These are phyloP conservation scores for Macaca nemestrina DNA, from an alignment of 2,113 vertebrate species.

Conservation along the genomic window DNA sequence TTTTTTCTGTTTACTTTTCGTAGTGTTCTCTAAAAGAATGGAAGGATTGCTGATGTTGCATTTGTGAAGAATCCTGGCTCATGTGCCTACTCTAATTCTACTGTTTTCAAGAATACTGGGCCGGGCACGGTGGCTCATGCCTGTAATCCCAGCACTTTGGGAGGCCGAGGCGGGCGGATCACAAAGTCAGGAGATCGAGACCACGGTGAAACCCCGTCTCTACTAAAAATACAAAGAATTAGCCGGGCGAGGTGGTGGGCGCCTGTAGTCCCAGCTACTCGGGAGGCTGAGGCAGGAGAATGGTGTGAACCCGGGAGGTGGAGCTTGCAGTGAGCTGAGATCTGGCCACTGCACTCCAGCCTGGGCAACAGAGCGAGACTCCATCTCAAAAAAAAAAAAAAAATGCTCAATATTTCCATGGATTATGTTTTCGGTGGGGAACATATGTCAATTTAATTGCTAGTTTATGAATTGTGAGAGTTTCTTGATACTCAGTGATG, in stretches of 20 bases:
- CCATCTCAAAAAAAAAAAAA: too few relatives aligned
- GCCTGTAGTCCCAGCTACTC: too few relatives aligned
- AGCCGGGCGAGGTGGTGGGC: rapidly evolving
- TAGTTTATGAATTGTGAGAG: not conserved
- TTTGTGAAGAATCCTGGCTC: not conserved
- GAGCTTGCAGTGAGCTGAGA: too few relatives aligned
- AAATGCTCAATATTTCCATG: not conserved
- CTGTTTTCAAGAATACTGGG: not conserved
- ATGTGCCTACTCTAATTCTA: not conserved
- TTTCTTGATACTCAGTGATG: not conserved
- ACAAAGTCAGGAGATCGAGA: too few relatives aligned
- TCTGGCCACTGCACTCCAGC: too few relatives aligned
- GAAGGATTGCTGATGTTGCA: not conserved
- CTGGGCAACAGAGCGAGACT: too few relatives aligned
- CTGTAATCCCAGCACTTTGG: too few relatives aligned
- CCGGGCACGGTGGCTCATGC: rapidly evolving
- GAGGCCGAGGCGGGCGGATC: too few relatives aligned
- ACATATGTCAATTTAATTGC: not conserved
- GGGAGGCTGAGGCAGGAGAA: too few relatives aligned
- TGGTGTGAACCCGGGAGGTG: too few relatives aligned
- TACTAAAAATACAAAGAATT: too few relatives aligned
- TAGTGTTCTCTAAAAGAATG: not conserved
- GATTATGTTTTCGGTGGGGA: not conserved
- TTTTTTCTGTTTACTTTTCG: not conserved
- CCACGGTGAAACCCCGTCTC: too few relatives aligned